A percentile compares a stretch with the other conserved stretches of the same genome.
These are phyloP conservation scores for Pelodytes ibericus DNA, from an alignment of 2,797 vertebrate species.

Conservation along the genomic window DNA sequence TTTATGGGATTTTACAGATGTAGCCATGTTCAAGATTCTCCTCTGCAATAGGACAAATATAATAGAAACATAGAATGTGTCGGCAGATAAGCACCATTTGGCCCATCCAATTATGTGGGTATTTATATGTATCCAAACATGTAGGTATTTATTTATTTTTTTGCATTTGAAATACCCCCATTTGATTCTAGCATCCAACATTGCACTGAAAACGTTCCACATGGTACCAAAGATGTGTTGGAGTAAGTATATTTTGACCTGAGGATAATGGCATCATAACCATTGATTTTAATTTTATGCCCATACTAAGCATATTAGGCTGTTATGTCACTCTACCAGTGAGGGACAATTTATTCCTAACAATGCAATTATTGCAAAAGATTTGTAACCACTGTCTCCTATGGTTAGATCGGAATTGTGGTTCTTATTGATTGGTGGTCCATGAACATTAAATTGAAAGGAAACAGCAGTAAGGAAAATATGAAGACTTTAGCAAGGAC, in stretches of 20 bases:
- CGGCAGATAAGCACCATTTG: too few species aligned
- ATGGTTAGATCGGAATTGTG: constrained; percentile 26
- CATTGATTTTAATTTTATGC: constrained; percentile 16
- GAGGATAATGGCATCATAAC: constrained; percentile 18
- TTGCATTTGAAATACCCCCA: too few species aligned
- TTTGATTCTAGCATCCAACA: too few species aligned
- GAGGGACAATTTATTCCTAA: constrained; percentile 8
- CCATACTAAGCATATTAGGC: constrained; percentile 27
- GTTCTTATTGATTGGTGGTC: constrained; percentile 38
- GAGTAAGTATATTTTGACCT: constrained; percentile 1
- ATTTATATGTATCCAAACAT: too few species aligned
- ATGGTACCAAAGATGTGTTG: too few species aligned
- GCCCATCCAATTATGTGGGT: too few species aligned
- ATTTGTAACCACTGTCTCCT: constrained; percentile 27
- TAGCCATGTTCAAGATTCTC: too few species aligned
- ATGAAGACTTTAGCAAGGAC: constrained; percentile 2
- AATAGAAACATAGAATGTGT: too few species aligned
- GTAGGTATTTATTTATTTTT: too few species aligned
- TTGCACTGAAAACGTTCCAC: too few species aligned
- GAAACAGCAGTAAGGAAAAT: constrained; percentile 18
- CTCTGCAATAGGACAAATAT: too few species aligned
- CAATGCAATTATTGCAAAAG: constrained; percentile 9
- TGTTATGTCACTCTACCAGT: constrained; percentile 22
- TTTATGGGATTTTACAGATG: too few species aligned
- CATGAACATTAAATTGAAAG: constrained; percentile 31